A percentile compares a stretch with the other conserved stretches of the same genome.
phyloP scores from a whole-genome alignment of 2,888 invertebrate species.

The Blastobasis adustella region DNA sequence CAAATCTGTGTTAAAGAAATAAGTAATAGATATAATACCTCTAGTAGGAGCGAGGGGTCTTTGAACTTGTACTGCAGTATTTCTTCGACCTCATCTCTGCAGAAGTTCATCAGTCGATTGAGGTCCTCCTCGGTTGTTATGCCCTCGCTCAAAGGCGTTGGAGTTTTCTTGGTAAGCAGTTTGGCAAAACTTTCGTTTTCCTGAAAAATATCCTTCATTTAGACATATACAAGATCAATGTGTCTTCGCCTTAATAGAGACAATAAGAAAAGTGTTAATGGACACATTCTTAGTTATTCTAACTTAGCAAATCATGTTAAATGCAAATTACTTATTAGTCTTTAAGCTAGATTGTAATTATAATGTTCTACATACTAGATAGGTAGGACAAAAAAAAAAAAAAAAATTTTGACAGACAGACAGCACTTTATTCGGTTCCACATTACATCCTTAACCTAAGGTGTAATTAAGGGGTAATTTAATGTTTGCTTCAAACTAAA shows the following conservation, averaged over 20 bases:
- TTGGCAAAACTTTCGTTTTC: slow-evolving; percentile 44
- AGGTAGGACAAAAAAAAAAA: background rate
- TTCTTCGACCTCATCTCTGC: slow-evolving; percentile 71
- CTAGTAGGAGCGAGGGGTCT: slow-evolving; percentile 86
- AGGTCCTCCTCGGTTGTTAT: slow-evolving; percentile 53
- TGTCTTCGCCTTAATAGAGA: background rate
- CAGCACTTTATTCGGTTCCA: no score
- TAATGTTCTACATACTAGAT: background rate
- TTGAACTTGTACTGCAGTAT: slow-evolving; percentile 85
- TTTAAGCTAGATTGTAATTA: no score
- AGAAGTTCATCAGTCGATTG: slow-evolving; percentile 55
- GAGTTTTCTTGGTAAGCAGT: slow-evolving; percentile 33
- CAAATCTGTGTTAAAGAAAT: background rate
- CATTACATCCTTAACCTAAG: no score
- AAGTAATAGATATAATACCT: slow-evolving; percentile 47
- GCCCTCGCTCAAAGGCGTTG: slow-evolving; percentile 47
- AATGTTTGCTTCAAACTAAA: no score
- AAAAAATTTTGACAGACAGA: no score
- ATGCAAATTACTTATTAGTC: no score
- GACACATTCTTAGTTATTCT: background rate
- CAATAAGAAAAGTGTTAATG: background rate
- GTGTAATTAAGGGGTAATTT: no score
- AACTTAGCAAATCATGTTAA: background rate
- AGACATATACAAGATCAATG: no score
- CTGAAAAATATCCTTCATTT: background rate